These are phyloP conservation scores for Agonopterix heracliana DNA, from an alignment of 2,888 invertebrate species.

Conservation along the genomic window DNA sequence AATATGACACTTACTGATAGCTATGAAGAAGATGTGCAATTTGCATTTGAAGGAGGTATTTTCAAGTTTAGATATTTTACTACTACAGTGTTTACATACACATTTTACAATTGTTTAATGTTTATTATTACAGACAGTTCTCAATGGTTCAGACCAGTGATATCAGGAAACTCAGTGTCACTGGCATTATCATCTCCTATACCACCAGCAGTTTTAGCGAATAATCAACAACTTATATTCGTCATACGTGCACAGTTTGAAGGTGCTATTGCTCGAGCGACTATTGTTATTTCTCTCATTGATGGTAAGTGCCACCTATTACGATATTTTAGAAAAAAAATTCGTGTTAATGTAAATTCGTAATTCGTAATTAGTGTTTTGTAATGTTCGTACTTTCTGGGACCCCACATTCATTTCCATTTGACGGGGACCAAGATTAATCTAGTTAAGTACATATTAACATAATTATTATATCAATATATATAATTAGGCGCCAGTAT, in stretches of 20 bases:
- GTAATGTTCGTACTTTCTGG: too few relatives aligned
- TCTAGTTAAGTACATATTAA: too few relatives aligned
- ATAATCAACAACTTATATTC: slow-evolving; percentile 22
- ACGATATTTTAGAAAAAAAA: too few relatives aligned
- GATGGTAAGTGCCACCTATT: too few relatives aligned
- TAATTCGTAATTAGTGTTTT: too few relatives aligned
- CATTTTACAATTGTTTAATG: not conserved
- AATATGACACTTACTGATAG: slow-evolving; percentile 10
- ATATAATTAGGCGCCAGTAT: too few relatives aligned
- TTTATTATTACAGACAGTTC: slow-evolving; percentile 13
- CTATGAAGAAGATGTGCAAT: slow-evolving; percentile 9
- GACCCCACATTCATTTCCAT: too few relatives aligned
- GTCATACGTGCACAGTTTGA: slow-evolving; percentile 17
- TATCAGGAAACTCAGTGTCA: slow-evolving; percentile 12
- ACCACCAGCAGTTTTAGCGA: slow-evolving; percentile 19
- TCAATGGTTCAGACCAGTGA: slow-evolving; percentile 19
- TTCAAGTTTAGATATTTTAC: not conserved
- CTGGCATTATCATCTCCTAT: slow-evolving; percentile 14
- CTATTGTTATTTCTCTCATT: slow-evolving; percentile 19
- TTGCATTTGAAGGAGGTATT: not conserved
- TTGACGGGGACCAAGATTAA: too few relatives aligned
- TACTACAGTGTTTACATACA: not conserved
- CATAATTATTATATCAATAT: too few relatives aligned
- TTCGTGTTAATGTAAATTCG: too few relatives aligned
- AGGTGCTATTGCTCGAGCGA: slow-evolving; percentile 14